Conservation (phyloP, 2,888 invertebrate genomes). For the Flexamia atlantica region DNA sequence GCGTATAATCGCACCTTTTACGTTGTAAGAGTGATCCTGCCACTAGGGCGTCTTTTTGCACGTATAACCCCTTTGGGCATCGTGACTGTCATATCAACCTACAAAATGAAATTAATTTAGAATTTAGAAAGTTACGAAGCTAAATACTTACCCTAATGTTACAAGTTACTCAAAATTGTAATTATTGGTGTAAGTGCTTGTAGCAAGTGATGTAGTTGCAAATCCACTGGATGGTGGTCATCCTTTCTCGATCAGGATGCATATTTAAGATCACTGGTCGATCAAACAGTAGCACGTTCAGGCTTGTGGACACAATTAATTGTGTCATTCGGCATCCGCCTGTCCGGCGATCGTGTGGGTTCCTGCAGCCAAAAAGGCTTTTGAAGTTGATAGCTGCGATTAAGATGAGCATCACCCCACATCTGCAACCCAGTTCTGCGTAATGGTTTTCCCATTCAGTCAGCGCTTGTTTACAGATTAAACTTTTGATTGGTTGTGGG, state of each 20-base stretch:
- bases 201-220: slow-evolving; percentile 1
- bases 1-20: slow-evolving; percentile 4
- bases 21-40: not conserved
- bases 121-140: not conserved
- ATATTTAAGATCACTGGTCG: not conserved
- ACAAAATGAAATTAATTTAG: not conserved
- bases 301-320: not conserved
- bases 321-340: not conserved
- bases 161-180: not conserved
- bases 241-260: not conserved
- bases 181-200: not conserved
- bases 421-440: not conserved
- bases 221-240: not conserved
- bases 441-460: not conserved
- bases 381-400: not conserved
- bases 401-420: not conserved
- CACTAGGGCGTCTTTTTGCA: not conserved
- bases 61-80: not conserved
- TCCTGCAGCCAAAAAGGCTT: not conserved
- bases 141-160: not conserved
- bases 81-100: not conserved
- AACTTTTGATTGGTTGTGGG: not conserved
- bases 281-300: not conserved
- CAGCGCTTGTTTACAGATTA: not conserved
- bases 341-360: not conserved